These are phyloP conservation scores for Phalacrocorax aristotelis DNA, from an alignment of 2,113 vertebrate genomes.

Conservation along the genomic window DNA sequence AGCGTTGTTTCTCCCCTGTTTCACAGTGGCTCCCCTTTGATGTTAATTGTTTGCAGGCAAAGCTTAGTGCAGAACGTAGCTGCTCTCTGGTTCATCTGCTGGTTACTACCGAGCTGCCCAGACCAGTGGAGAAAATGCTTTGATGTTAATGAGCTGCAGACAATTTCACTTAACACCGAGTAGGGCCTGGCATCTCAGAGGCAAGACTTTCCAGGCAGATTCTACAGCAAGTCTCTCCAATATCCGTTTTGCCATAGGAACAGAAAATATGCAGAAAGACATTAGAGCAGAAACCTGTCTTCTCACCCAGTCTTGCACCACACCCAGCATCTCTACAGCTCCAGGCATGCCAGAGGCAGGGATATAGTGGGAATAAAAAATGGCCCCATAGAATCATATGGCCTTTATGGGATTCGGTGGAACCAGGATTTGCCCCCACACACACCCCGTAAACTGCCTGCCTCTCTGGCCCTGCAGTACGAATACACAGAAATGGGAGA, in stretches of 20 bases:
- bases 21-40: slow-evolving; percentile 43
- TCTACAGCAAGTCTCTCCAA: slow-evolving; percentile 12
- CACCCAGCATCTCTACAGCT: not conserved
- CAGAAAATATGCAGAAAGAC: not conserved
- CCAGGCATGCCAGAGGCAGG: not conserved
- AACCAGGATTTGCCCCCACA: not conserved
- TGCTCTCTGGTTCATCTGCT: not conserved
- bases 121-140: slow-evolving; percentile 47
- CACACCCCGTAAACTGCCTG: not conserved
- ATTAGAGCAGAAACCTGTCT: not conserved
- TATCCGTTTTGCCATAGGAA: slow-evolving; percentile 11
- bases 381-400: accelerated
- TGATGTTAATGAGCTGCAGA: slow-evolving; percentile 65
- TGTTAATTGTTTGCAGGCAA: slow-evolving; percentile 63
- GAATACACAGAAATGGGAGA: not conserved
- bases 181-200: slow-evolving; percentile 6
- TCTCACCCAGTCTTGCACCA: not conserved
- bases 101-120: slow-evolving; percentile 16
- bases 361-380: not conserved
- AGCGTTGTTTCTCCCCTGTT: not conserved
- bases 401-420: not conserved
- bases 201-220: slow-evolving; percentile 24
- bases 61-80: not conserved
- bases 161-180: slow-evolving; percentile 8
- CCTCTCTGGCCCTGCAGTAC: not conserved